Conservation (phyloP, 2,113 vertebrate species). For the Lamprologus callipterus region DNA sequence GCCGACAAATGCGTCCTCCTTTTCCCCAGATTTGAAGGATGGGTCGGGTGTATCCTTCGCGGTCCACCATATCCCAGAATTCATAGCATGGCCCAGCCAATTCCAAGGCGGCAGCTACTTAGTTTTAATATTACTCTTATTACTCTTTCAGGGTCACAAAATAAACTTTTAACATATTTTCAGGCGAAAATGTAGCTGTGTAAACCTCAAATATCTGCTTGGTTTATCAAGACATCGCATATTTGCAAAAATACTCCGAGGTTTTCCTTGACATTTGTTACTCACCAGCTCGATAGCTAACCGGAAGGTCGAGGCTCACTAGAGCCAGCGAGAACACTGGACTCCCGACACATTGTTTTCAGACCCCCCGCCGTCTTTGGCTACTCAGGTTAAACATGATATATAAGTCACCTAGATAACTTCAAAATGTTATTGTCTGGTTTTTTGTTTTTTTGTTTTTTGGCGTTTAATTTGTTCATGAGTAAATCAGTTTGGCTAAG, state of each 20-base stretch:
- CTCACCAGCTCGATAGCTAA: not conserved
- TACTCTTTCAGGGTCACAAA: not conserved
- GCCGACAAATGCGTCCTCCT: not conserved
- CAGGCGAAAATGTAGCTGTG: not conserved
- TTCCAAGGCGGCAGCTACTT: not conserved
- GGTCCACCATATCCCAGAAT: not conserved
- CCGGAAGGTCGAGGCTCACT: not conserved
- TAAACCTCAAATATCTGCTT: not conserved
- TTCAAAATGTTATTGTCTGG: not conserved
- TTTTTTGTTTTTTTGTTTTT: not conserved
- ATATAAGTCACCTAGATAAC: not conserved
- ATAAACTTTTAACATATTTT: not conserved
- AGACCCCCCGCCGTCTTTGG: accelerated
- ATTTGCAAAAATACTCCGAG: not conserved
- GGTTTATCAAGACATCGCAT: not conserved
- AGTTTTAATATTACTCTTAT: not conserved
- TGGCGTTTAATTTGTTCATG: not conserved
- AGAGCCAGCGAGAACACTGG: not conserved
- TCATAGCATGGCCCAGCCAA: not conserved
- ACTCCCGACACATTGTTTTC: not conserved
- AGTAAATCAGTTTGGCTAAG: not conserved
- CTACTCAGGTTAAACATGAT: not conserved
- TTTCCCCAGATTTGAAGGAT: not conserved
- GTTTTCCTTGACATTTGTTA: not conserved
- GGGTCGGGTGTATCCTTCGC: not conserved